These are phyloP conservation scores for Galaxea fascicularis DNA, from an alignment of 92 coral and sea anemone species.

Conservation along the genomic window DNA sequence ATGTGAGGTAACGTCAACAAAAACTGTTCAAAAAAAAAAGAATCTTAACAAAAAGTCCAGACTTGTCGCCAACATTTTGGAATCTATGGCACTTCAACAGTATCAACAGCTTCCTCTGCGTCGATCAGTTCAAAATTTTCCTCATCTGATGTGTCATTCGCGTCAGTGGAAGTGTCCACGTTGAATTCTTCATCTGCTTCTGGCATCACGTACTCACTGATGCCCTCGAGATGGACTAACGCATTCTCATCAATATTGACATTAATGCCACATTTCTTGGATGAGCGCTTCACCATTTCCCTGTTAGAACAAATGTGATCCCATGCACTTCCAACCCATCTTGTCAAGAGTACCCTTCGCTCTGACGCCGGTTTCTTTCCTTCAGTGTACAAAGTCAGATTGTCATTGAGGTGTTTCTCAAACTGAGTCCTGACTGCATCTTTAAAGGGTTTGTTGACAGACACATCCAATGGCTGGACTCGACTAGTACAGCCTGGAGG, in stretches of 20 bases:
- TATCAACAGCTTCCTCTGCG: background rate
- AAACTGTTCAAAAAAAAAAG: too few species aligned
- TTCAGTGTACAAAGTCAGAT: conserved; percentile 39
- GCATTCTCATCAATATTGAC: conserved; percentile 16
- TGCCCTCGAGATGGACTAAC: background rate
- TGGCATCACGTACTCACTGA: background rate
- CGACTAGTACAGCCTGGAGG: conserved; percentile 42
- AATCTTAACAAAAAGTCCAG: background rate
- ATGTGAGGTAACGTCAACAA: too few species aligned
- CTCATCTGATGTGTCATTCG: background rate
- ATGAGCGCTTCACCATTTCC: conserved; percentile 32
- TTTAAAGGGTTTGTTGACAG: conserved; percentile 43
- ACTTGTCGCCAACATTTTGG: background rate
- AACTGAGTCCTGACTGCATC: conserved; percentile 34
- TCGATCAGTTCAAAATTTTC: background rate
- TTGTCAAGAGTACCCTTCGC: conserved; percentile 54
- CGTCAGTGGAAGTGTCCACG: conserved; percentile 1
- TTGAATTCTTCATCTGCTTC: background rate
- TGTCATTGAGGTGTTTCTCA: conserved; percentile 53
- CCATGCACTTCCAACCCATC: conserved; percentile 60
- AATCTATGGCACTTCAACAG: background rate
- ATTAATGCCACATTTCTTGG: conserved; percentile 40
- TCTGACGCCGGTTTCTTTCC: conserved; percentile 53
- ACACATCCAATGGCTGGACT: conserved; percentile 29
- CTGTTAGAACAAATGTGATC: conserved; percentile 29